Evolutionary conservation across 1,140 invertebrate genomes (phyloP).

Genomic region (Zaprionus capensis): DNA sequence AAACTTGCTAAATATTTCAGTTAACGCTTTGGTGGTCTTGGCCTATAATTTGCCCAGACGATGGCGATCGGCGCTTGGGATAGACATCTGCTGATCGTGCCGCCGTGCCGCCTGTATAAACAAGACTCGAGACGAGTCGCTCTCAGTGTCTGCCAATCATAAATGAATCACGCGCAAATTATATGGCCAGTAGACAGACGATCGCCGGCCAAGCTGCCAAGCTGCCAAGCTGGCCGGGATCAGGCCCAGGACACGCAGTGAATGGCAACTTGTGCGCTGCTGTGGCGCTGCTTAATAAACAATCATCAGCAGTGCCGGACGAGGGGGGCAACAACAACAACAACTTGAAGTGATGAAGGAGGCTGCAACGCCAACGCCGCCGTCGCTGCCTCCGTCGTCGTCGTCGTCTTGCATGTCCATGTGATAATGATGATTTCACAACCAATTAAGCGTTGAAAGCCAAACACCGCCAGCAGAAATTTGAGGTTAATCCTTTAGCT

Average conservation of each 20-base stretch:
- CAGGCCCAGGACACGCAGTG: slow-evolving; percentile 71
- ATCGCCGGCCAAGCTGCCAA: slow-evolving; percentile 17
- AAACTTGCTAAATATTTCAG: slow-evolving; percentile 83
- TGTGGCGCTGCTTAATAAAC: slow-evolving; percentile 81
- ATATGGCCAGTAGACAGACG: slow-evolving; percentile 60
- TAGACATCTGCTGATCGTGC: slow-evolving; percentile 56
- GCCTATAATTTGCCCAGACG: slow-evolving; percentile 72
- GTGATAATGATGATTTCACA: slow-evolving; percentile 83
- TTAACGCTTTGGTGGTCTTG: slow-evolving; percentile 83
- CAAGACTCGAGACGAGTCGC: slow-evolving; percentile 47
- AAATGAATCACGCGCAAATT: slow-evolving; percentile 82
- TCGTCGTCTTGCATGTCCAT: slow-evolving; percentile 62
- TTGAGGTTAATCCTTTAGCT: slow-evolving; percentile 80
- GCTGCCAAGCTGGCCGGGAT: slow-evolving; percentile 24
- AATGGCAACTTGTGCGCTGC: slow-evolving; percentile 16
- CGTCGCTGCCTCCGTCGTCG: slow-evolving; percentile 26
- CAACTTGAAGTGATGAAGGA: slow-evolving; percentile 51
- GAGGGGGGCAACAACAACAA: slow-evolving; percentile 38
- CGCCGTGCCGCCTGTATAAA: slow-evolving; percentile 65
- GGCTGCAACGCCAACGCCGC: slow-evolving; percentile 64
- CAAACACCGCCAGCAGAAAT: slow-evolving; percentile 81
- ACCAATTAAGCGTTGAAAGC: slow-evolving; percentile 83
- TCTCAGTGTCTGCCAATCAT: slow-evolving; percentile 65
- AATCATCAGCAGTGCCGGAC: slow-evolving; percentile 68
- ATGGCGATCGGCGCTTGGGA: slow-evolving; percentile 47